A percentile compares a stretch with the other conserved stretches of the same genome.
Conservation (phyloP, 2,888 invertebrate species). For the Cheilosia scutellata region DNA sequence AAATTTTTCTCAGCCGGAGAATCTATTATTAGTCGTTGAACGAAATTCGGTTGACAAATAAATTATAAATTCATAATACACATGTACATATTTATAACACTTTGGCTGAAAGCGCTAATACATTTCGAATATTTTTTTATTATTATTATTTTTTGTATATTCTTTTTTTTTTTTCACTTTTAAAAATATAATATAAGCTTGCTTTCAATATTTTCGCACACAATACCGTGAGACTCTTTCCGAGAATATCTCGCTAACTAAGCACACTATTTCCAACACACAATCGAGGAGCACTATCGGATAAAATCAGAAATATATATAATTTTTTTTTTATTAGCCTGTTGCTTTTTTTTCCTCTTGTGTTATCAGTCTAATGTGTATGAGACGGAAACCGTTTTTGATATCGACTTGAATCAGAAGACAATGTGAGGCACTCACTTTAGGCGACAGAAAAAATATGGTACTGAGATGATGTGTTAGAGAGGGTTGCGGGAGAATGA, state of each 20-base stretch:
- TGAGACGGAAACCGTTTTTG: slow-evolving; percentile 70
- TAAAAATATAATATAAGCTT: slow-evolving; percentile 66
- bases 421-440: slow-evolving; percentile 67
- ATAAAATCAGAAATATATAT: slow-evolving; percentile 38
- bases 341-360: slow-evolving; percentile 45
- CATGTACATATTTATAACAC: slow-evolving; percentile 51
- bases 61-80: slow-evolving; percentile 64
- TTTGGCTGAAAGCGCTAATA: slow-evolving; percentile 46
- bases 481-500: background rate
- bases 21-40: slow-evolving; percentile 62
- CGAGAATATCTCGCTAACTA: slow-evolving; percentile 56
- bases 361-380: slow-evolving; percentile 66
- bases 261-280: slow-evolving; percentile 53
- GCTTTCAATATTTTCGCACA: slow-evolving; percentile 59
- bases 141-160: slow-evolving; percentile 1
- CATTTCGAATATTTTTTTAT: slow-evolving; percentile 54
- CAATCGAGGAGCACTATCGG: too few relatives aligned
- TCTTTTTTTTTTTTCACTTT: slow-evolving; percentile 51
- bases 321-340: slow-evolving; percentile 56
- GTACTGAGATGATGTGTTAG: slow-evolving; percentile 36
- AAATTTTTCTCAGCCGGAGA: slow-evolving; percentile 61
- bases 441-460: slow-evolving; percentile 59
- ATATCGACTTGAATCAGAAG: slow-evolving; percentile 57
- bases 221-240: slow-evolving; percentile 46
- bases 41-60: slow-evolving; percentile 68